These are phyloP conservation scores for Oryzias dopingdopingensis DNA, from an alignment of 2,797 vertebrate genomes.

Conservation along the genomic window DNA sequence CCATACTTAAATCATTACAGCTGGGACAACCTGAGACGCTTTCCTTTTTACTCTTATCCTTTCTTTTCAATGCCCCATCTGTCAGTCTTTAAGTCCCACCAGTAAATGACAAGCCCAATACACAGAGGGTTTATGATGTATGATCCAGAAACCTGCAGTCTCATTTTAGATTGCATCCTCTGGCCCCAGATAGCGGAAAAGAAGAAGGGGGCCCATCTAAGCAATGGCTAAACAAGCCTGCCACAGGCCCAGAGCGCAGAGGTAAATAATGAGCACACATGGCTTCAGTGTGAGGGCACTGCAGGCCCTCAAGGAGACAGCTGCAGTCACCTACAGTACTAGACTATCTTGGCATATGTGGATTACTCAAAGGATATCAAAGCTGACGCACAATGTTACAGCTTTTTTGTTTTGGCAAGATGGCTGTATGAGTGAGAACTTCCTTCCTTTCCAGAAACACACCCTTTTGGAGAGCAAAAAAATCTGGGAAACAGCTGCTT, in stretches of 20 bases:
- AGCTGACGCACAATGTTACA: slow-evolving; percentile 6
- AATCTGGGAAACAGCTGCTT: slow-evolving; percentile 33
- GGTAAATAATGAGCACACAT: slow-evolving; percentile 30
- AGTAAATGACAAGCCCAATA: slow-evolving; percentile 29
- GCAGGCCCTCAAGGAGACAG: background rate
- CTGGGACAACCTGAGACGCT: slow-evolving; percentile 51
- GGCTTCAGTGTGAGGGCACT: slow-evolving; percentile 7
- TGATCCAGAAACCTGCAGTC: slow-evolving; percentile 24
- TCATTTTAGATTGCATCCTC: slow-evolving; percentile 11
- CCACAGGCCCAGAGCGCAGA: slow-evolving; percentile 6
- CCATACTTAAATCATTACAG: slow-evolving; percentile 54
- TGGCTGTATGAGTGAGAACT: slow-evolving; percentile 22
- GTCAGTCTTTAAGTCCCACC: slow-evolving; percentile 28
- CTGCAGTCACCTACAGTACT: slow-evolving; percentile 13
- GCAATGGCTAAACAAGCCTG: slow-evolving; percentile 29
- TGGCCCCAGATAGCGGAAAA: slow-evolving; percentile 4
- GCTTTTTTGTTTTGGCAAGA: slow-evolving; percentile 20
- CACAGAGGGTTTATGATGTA: slow-evolving; percentile 34
- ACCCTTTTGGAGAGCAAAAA: slow-evolving; percentile 15
- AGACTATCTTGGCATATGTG: background rate
- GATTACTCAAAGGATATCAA: slow-evolving; percentile 21
- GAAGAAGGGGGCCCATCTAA: slow-evolving; percentile 1
- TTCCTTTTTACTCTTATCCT: slow-evolving; percentile 24
- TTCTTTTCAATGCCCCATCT: slow-evolving; percentile 36
- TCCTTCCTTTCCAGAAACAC: slow-evolving; percentile 15